Base-by-base conservation (phyloP, 2,113 vertebrate genomes). In the Blennius ocellaris region DNA sequence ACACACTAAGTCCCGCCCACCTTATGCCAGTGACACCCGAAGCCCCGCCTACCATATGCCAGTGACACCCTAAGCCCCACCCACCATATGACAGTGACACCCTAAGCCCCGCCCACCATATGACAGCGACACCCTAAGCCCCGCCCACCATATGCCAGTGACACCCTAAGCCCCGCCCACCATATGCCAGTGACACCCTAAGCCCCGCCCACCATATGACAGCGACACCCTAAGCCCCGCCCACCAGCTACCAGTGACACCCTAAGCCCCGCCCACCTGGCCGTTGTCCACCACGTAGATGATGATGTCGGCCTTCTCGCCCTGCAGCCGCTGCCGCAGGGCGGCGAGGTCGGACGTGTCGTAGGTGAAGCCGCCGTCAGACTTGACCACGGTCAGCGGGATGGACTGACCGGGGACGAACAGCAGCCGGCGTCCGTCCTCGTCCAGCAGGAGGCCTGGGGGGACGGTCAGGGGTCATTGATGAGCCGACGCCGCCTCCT, bases 311-410 rank as follows among this genome's bases (percentile, higher is more conserved):
- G 94, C 96, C 56, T 96, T 97, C 89, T 99, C 98, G 2, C 93
- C 91, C 0, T 82, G 90, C 1, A 99, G 39, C 39, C 98, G 92
- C 52, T 99, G 96, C 9, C 75, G 95, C 40, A 99, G 58, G 14
- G 98, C 97, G 2, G 98, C 97, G 30, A 99, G 82, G 88, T 99
- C 98, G 0, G 98, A 99, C 0, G 98, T 99, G 89, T 99, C 98
- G 0, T 99, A 99, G 0, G 98, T 99, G 87, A 92, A 99, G 8
- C 98, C 98, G 0, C 98, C 98, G 0, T 99, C 98, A 0, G 98
- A 99, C 62, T 99, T 99, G 86, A 95, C 91, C 66, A 99, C 69
- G 0, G 98, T 99, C 89, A 99, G 88, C 0, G 98, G 98, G 73
- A 99, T 57, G 11, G 96, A 86, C 81, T 94, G 96, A 6, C 95